These are phyloP conservation scores for Pteropus alecto DNA, from an alignment of 2,113 vertebrate species.

Conservation along the genomic window DNA sequence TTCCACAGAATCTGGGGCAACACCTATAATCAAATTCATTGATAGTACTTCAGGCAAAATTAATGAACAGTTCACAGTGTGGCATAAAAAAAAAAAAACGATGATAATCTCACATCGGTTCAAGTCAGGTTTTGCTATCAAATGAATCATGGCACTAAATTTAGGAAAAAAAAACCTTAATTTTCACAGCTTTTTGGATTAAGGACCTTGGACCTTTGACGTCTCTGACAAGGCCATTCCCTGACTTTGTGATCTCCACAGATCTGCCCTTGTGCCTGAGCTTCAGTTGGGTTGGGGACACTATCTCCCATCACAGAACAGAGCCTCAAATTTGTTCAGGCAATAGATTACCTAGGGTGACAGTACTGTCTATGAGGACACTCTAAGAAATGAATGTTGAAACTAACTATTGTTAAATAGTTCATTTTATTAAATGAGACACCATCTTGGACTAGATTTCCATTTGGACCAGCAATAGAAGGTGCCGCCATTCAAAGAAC, in stretches of 20 bases:
- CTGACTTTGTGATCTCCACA: fast-evolving
- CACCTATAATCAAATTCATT: not conserved
- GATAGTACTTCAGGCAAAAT: not conserved
- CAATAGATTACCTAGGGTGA: not conserved
- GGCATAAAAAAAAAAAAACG: not conserved
- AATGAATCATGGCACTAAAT: not conserved
- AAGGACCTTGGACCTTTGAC: not conserved
- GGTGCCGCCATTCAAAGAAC: not conserved
- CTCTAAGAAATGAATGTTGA: not conserved
- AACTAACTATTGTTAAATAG: not conserved
- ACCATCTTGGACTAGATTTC: not conserved
- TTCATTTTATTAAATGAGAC: not conserved
- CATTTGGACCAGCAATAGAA: not conserved
- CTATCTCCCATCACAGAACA: not conserved
- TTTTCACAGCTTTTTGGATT: not conserved
- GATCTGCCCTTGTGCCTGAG: not conserved
- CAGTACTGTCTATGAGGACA: not conserved
- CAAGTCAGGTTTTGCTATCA: not conserved
- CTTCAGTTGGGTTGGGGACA: fast-evolving
- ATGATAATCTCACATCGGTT: not conserved
- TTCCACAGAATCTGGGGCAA: not conserved
- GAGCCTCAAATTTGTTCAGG: not conserved
- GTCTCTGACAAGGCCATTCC: not conserved
- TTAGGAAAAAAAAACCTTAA: not conserved
- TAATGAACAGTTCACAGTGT: not conserved